Conservation (phyloP, 2,797 vertebrate genomes). For the Malacoctenus gilli region DNA sequence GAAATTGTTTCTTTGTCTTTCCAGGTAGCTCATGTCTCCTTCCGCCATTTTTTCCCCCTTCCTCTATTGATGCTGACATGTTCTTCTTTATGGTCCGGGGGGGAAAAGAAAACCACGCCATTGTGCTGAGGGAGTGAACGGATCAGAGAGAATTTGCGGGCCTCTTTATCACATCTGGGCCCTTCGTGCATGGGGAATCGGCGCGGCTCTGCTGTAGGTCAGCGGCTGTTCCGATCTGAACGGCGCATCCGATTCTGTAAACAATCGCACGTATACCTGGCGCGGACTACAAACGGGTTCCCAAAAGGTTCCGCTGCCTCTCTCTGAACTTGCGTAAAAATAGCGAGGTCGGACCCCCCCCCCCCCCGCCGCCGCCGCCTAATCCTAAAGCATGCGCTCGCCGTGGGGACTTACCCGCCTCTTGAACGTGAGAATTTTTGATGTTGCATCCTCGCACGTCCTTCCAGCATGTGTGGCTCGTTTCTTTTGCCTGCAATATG, state of each 20-base stretch:
- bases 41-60: conserved; percentile 18
- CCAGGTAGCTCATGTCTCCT: conserved; percentile 45
- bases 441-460: conserved; percentile 18
- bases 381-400: conserved; percentile 20
- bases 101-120: conserved; percentile 35
- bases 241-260: conserved; percentile 50
- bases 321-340: conserved; percentile 48
- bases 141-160: conserved; percentile 57
- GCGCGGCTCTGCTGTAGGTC: conserved; percentile 38
- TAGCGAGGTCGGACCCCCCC: conserved; percentile 35
- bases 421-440: conserved; percentile 16
- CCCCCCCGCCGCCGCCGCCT: conserved; percentile 1
- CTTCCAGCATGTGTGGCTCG: conserved; percentile 13
- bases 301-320: conserved; percentile 32
- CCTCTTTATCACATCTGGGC: conserved; percentile 54
- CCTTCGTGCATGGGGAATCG: conserved; percentile 58
- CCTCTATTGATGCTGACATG: conserved; percentile 33
- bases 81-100: conserved; percentile 41
- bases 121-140: conserved; percentile 33
- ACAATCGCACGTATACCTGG: conserved; percentile 59
- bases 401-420: conserved; percentile 14
- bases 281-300: conserved; percentile 40
- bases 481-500: conserved; percentile 19
- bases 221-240: conserved; percentile 57
- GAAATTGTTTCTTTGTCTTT: conserved; percentile 59